Percentiles rank a stretch among this genome's conserved stretches.
Conservation (phyloP, 2,113 vertebrate genomes). For the Lepisosteus osseus region DNA sequence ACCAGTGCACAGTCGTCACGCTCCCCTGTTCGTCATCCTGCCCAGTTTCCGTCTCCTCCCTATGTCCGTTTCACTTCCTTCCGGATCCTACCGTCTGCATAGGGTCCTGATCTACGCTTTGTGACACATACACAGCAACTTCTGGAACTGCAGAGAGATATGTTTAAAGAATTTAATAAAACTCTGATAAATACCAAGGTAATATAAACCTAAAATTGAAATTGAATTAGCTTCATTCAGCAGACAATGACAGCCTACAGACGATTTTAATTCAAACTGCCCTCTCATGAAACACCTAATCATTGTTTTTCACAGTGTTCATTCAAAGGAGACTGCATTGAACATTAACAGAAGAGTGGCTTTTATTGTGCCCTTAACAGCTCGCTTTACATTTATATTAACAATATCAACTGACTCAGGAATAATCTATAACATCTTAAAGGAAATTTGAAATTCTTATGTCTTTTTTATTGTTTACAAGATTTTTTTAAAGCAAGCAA, state of each 20-base stretch:
- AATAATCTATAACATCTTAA: background rate
- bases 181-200: background rate
- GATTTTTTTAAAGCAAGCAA: too few species aligned
- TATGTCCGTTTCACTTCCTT: too few species aligned
- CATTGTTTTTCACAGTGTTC: background rate
- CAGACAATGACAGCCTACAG: background rate
- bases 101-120: too few species aligned
- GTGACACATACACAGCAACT: too few species aligned
- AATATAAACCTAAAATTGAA: background rate
- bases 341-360: background rate
- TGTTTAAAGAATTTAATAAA: too few species aligned
- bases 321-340: background rate
- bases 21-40: too few species aligned
- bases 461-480: background rate
- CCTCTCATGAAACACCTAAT: background rate
- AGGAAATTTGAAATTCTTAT: background rate
- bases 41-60: too few species aligned
- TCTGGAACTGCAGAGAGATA: too few species aligned
- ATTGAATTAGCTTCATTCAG: background rate
- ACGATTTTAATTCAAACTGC: background rate
- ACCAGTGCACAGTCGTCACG: too few species aligned
- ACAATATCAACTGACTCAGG: background rate
- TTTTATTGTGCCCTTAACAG: background rate
- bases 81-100: too few species aligned
- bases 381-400: slow-evolving; percentile 10